Percentiles rank a stretch among this genome's conserved stretches.
These are phyloP conservation scores for Todus mexicanus DNA, from an alignment of 2,797 vertebrate species.

Conservation along the genomic window DNA sequence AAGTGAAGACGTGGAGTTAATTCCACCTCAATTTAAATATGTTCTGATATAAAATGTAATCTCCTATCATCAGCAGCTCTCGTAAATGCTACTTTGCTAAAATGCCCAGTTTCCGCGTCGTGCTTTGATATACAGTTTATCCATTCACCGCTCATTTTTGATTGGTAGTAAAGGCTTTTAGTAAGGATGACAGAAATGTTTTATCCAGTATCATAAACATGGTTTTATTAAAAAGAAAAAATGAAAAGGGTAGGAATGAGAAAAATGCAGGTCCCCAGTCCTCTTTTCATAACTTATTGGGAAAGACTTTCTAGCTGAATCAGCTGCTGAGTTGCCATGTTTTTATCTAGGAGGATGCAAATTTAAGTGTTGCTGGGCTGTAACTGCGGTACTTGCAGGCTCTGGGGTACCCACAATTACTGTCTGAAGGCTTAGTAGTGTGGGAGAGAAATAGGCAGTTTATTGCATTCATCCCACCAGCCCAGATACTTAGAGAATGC, in stretches of 20 bases:
- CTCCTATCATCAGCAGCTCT: slow-evolving; percentile 42
- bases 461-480: background rate
- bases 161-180: slow-evolving; percentile 55
- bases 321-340: slow-evolving; percentile 49
- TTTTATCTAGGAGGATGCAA: slow-evolving; percentile 22
- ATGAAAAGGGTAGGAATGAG: background rate
- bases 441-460: background rate
- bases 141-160: slow-evolving; percentile 19
- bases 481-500: background rate
- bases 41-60: slow-evolving; percentile 52
- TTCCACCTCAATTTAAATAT: slow-evolving; percentile 42
- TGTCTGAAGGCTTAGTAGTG: background rate
- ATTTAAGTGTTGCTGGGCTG: slow-evolving; percentile 9
- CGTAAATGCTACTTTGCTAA: slow-evolving; percentile 34
- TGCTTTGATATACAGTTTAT: slow-evolving; percentile 41
- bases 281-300: slow-evolving; percentile 37
- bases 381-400: background rate
- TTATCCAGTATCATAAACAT: slow-evolving; percentile 49
- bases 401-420: background rate
- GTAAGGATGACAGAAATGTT: slow-evolving; percentile 51
- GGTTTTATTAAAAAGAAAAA: slow-evolving; percentile 44
- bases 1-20: slow-evolving; percentile 33
- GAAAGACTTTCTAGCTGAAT: slow-evolving; percentile 54
- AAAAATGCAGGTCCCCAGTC: slow-evolving; percentile 6
- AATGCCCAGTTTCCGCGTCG: slow-evolving; percentile 36